Conservation (phyloP, 2,113 vertebrate genomes). For the Eulemur macaco region DNA sequence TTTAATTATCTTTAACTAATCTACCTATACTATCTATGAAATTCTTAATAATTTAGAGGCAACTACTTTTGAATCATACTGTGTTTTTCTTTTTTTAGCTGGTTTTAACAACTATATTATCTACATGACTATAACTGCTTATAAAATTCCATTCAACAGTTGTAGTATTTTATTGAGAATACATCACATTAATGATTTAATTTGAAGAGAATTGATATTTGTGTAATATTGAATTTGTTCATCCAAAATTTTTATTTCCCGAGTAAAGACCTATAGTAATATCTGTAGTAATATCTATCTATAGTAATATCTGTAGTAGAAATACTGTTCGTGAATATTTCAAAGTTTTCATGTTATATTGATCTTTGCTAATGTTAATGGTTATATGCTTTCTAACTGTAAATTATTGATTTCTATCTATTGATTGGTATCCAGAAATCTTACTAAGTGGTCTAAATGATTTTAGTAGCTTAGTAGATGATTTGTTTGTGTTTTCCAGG, state of each 20-base stretch:
- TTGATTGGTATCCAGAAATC: conserved; percentile 25
- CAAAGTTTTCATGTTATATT: not conserved
- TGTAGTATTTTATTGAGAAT: not conserved
- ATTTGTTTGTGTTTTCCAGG: not conserved
- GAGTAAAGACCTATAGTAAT: not conserved
- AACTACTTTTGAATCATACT: not conserved
- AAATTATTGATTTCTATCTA: conserved; percentile 47
- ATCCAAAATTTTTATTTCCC: not conserved
- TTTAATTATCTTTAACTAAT: not conserved
- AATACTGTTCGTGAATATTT: not conserved
- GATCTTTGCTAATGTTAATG: conserved; percentile 12
- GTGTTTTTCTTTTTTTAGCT: not conserved
- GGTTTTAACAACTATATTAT: not conserved
- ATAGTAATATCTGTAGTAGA: not conserved
- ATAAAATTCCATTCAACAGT: not conserved
- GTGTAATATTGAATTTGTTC: not conserved
- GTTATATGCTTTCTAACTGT: not conserved
- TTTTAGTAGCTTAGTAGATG: not conserved
- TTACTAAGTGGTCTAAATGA: not conserved
- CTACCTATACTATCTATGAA: not conserved
- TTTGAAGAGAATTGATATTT: not conserved
- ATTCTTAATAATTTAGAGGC: not conserved
- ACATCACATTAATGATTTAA: not conserved
- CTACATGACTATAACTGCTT: not conserved
- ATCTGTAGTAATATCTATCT: too few species aligned